Conservation (phyloP, 2,113 vertebrate species). For the Gymnocephalus cernua region DNA sequence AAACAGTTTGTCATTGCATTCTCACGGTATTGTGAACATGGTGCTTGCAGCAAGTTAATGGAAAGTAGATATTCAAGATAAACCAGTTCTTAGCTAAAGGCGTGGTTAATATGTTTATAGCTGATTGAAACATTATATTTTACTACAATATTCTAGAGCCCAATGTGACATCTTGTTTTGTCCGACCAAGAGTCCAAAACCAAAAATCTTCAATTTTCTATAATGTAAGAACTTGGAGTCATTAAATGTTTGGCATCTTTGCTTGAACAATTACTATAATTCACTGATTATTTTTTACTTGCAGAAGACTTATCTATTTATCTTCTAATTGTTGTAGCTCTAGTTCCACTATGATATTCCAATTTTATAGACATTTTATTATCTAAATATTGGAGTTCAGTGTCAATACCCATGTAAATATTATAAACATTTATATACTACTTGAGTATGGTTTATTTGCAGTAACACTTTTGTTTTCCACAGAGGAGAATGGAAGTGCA, state of each 20-base stretch:
- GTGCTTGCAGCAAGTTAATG: not conserved
- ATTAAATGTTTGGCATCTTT: not conserved
- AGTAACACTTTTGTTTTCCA: not conserved
- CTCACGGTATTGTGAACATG: constrained; percentile 47
- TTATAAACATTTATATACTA: no score
- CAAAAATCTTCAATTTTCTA: not conserved
- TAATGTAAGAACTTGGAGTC: not conserved
- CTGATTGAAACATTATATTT: not conserved
- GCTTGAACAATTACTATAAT: not conserved
- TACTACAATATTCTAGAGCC: not conserved
- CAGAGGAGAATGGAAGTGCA: constrained; percentile 8
- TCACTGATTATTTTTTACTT: no score
- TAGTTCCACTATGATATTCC: not conserved
- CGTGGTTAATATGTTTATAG: constrained; percentile 35
- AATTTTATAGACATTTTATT: not conserved
- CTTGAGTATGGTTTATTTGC: not conserved
- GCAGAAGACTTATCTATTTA: no score
- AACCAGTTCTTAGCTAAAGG: constrained; percentile 65
- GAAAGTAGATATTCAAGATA: constrained; percentile 62
- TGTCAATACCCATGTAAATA: not conserved
- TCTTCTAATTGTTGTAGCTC: not conserved
- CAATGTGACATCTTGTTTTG: not conserved
- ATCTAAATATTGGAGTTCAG: not conserved
- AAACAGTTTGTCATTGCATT: constrained; percentile 21
- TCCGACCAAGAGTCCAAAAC: not conserved